Conservation (phyloP, 1,140 invertebrate species). For the Drosophila paulistorum region DNA sequence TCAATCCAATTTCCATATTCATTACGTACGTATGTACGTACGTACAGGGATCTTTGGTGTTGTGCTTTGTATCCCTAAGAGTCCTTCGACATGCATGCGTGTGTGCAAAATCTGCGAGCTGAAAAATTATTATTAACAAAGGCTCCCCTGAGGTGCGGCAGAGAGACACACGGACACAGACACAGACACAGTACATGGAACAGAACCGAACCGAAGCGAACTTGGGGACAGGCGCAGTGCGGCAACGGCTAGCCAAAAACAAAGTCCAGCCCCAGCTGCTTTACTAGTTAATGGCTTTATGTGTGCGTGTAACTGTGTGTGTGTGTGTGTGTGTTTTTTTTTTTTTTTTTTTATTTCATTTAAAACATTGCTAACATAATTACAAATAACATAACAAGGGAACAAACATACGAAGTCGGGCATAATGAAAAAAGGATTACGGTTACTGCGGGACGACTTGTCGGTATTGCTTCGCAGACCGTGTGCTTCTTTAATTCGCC, state of each 20-base stretch:
- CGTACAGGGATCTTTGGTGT: constrained; percentile 12
- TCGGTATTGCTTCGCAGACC: too few species aligned
- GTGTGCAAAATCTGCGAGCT: constrained; percentile 69
- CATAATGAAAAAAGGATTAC: too few species aligned
- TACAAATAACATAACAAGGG: too few species aligned
- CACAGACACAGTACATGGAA: constrained; percentile 17
- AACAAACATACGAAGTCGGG: too few species aligned
- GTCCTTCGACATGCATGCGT: constrained; percentile 39
- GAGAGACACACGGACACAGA: constrained; percentile 15
- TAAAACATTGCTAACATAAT: too few species aligned
- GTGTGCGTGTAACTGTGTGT: constrained; percentile 11
- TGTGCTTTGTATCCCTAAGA: constrained; percentile 14
- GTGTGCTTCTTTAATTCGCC: too few species aligned
- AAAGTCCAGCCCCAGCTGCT: constrained; percentile 26
- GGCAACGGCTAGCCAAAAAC: constrained; percentile 38
- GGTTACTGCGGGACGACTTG: too few species aligned
- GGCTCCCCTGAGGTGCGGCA: constrained; percentile 60
- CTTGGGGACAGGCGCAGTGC: constrained; percentile 69
- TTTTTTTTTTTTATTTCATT: too few species aligned
- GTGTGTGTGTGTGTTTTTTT: too few species aligned
- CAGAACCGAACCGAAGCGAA: constrained; percentile 28
- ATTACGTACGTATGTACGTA: not conserved
- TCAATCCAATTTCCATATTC: constrained; percentile 10
- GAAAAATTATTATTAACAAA: constrained; percentile 73
- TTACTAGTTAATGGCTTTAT: constrained; percentile 58